Base-by-base conservation (phyloP, 2,888 invertebrate species). In the Drosophila seclusa region DNA sequence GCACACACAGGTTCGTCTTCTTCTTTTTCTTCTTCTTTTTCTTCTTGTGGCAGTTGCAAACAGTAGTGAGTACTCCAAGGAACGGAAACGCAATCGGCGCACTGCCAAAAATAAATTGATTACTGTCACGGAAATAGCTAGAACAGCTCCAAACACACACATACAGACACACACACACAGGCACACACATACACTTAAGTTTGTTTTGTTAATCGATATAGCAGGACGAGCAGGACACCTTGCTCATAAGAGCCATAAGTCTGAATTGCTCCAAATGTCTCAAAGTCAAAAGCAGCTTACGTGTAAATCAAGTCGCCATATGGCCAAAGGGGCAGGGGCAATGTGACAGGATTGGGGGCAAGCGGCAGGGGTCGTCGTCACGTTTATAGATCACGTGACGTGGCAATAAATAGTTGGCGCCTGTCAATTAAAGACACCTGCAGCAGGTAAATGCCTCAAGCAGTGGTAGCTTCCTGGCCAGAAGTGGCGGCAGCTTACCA, bases 101-200 rank as follows among this genome's bases (percentile, higher is more conserved):
- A 86, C 90, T 90, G 90, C 89, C 90, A 91, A 90, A 92, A 92
- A 92, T 92, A 92, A 92, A 92, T 92, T 92, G 92, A 92, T 92
- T 92, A 92, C 91, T 92, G 92, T 92, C 92, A 92, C 92, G 92
- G 92, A 92, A 92, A 91, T 92, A 90, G 89, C 91, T 81, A 75
- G 67, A 67, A 71, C 55, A 80, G 74, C 71, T 55, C 59, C 61
- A 60, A 10, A 32, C 45, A 32, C 48, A 59, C 53, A 53, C 63
- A 60, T 61, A 53, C 52, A 57, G 27, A 71, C 27, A 61, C 66
- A 65, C 63, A 63, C 63, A 52, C 42, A 54, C 60, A 36, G 38
- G 53, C 59, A 62, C 50, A n/a, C 18, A 13, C 64, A 42, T 36
- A 58, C 24, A 29, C 57, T 52, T 21, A 80, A 82, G 75, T 77